Base-by-base conservation (phyloP, 2,113 vertebrate species). In the Galemys pyrenaicus region DNA sequence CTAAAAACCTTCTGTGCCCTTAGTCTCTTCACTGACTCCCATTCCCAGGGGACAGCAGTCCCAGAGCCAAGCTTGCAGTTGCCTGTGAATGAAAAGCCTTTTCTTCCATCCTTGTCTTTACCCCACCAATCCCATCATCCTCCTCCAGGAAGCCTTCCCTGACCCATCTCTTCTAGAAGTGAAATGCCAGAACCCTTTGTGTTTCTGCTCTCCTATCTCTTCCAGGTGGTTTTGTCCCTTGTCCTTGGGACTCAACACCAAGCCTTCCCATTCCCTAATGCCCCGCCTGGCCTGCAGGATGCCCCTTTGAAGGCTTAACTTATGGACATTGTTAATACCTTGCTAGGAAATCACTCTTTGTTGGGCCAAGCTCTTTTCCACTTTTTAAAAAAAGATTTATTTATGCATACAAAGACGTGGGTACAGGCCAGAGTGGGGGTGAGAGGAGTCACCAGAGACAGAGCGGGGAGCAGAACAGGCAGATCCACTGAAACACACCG, bases 141-240 rank as follows among this genome's bases (percentile, higher is more conserved):
- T 92, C 80, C 56, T 71, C 67, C 88, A 73, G 85, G 70, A 95
- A 86, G 89, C 5, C 79, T 89, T 88, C 89, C 91, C 30, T 60
- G 60, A 62, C 39, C 35, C 16, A 44, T 32, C 35, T 93, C 28
- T 51, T 44, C 46, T 58, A 92, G 56, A 71, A 37, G 32, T 16
- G 56, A 96, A 87, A 83, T 39, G 70, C 46, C 75, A 70, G 60
- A 56, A 65, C 20, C 8, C 4, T 80, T 70, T 79, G 41, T 12
- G 3, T 75, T 39, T 24, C 65, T 30, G 28, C 82, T 65, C 30
- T 65, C 62, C 54, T 60, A 78, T 11, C 64, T 68, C 80, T 68
- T n/a, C 44, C 4, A 24, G 7, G 0, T 35, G 49, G 22, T 78
- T 62, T 46, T 58, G 68, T 84, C 62, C 20, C 56, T 17, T 70